phyloP scores from a whole-genome alignment of 2,888 invertebrate genomes.

The Chironomus riparius region DNA sequence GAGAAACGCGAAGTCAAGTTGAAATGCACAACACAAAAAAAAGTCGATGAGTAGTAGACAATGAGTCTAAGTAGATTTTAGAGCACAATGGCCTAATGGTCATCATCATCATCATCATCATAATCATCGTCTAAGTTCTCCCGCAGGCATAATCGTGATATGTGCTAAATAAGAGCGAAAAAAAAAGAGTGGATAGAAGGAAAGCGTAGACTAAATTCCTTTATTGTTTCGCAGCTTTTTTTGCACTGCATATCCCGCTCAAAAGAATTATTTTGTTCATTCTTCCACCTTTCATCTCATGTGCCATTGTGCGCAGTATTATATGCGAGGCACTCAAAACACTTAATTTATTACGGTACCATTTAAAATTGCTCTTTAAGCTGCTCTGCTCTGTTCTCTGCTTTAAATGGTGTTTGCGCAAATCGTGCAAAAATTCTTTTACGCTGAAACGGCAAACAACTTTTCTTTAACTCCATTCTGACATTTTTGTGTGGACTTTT shows the following conservation, averaged over 20 bases:
- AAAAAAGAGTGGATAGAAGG: neutral
- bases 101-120: neutral
- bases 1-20: neutral
- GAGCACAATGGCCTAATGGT: conserved; percentile 14
- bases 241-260: neutral
- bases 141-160: conserved; percentile 11
- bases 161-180: neutral
- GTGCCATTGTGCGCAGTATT: conserved; percentile 4
- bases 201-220: conserved; percentile 3
- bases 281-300: conserved; percentile 6
- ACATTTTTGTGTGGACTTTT: neutral
- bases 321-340: conserved; percentile 3
- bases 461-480: neutral
- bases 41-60: conserved; percentile 5
- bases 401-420: conserved; percentile 7
- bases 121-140: conserved; percentile 5
- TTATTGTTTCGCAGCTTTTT: neutral
- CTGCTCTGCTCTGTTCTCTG: neutral
- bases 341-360: conserved; percentile 24
- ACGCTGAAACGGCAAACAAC: conserved; percentile 9
- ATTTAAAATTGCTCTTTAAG: conserved; percentile 13
- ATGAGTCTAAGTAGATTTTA: conserved; percentile 15
- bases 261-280: neutral
- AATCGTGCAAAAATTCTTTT: conserved; percentile 14
- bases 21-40: neutral